A percentile compares a stretch with the other conserved stretches of the same genome.
These are phyloP conservation scores for Leptopilina boulardi DNA, from an alignment of 1,140 invertebrate genomes.

Conservation along the genomic window DNA sequence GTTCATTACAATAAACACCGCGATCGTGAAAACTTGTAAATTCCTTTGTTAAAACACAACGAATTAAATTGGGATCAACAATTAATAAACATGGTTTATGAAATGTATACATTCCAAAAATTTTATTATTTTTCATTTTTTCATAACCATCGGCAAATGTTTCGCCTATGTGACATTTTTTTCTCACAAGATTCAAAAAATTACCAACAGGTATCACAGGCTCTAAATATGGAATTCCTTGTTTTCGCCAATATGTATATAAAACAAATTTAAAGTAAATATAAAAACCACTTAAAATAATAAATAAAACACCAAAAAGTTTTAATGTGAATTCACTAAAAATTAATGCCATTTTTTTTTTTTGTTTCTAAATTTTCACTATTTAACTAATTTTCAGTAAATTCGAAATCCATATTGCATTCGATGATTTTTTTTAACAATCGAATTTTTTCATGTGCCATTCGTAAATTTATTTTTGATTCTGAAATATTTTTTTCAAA, in stretches of 20 bases:
- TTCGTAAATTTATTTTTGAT: too few species aligned
- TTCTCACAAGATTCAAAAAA: slow-evolving; percentile 67
- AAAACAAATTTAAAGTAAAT: slow-evolving; percentile 59
- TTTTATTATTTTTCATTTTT: slow-evolving; percentile 41
- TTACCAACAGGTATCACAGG: slow-evolving; percentile 75
- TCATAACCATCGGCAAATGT: slow-evolving; percentile 46
- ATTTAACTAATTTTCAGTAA: too few species aligned
- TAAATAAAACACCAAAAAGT: not conserved
- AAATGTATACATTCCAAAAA: slow-evolving; percentile 74
- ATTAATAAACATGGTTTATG: slow-evolving; percentile 72
- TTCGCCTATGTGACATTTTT: slow-evolving; percentile 50
- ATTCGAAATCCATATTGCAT: too few species aligned
- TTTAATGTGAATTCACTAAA: not conserved
- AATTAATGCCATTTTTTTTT: slow-evolving; percentile 1
- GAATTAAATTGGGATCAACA: slow-evolving; percentile 75
- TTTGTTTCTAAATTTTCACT: not conserved
- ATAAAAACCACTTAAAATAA: slow-evolving; percentile 44
- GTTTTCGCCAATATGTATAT: slow-evolving; percentile 66
- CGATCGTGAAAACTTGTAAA: slow-evolving; percentile 74
- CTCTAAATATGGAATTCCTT: slow-evolving; percentile 59
- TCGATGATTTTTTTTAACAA: too few species aligned
- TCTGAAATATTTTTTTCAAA: too few species aligned
- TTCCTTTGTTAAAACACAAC: slow-evolving; percentile 73
- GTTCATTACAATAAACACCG: slow-evolving; percentile 71
- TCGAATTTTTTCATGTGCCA: too few species aligned